phyloP scores from a whole-genome alignment of 2,797 vertebrate genomes.

The Labroides dimidiatus region DNA sequence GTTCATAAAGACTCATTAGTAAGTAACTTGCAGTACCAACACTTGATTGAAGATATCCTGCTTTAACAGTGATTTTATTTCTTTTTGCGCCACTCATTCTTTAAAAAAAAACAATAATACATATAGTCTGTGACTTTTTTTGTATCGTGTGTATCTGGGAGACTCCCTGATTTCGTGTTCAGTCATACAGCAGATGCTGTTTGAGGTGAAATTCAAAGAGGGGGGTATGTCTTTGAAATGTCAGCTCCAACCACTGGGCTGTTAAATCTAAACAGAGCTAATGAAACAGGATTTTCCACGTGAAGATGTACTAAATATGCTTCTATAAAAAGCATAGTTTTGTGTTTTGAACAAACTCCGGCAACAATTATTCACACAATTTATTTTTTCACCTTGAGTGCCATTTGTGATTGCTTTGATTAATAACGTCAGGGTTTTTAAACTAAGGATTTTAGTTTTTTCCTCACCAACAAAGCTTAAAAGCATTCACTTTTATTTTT shows the following conservation, averaged over 20 bases:
- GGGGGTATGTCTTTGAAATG: background rate
- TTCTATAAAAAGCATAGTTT: background rate
- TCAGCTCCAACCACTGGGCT: too few species aligned
- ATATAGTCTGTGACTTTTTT: background rate
- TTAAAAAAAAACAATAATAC: too few species aligned
- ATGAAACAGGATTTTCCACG: background rate
- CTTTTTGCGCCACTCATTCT: too few species aligned
- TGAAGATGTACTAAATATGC: background rate
- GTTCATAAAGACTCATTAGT: background rate
- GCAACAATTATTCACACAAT: too few species aligned
- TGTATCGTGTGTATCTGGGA: background rate
- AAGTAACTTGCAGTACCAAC: too few species aligned
- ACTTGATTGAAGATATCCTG: background rate
- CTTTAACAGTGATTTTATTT: too few species aligned
- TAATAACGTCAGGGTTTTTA: background rate
- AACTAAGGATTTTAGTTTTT: background rate
- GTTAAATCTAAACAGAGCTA: background rate
- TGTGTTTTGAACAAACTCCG: background rate
- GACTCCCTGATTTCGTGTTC: background rate
- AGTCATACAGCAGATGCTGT: background rate
- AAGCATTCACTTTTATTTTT: slow-evolving; percentile 3
- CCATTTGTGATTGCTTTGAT: background rate
- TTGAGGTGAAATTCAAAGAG: background rate
- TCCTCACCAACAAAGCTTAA: background rate
- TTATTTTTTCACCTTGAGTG: background rate